These are phyloP conservation scores for Popillia japonica DNA, from an alignment of 1,140 invertebrate species.

Conservation along the genomic window DNA sequence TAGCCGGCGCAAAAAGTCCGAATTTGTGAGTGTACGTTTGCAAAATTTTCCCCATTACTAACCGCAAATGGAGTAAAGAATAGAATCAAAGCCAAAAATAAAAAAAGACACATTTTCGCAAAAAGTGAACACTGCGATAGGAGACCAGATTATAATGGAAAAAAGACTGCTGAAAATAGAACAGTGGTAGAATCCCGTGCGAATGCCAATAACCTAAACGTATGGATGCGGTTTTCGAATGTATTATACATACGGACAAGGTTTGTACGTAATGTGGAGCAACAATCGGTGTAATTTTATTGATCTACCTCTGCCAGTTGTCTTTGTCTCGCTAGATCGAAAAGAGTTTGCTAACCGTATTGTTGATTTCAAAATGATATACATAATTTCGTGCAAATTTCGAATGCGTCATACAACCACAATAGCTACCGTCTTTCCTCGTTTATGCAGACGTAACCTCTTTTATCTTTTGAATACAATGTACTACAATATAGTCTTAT, in stretches of 20 bases:
- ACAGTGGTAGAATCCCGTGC: background rate
- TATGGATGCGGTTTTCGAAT: background rate
- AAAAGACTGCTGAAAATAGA: background rate
- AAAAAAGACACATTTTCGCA: background rate
- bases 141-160: background rate
- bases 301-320: background rate
- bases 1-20: background rate
- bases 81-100: background rate
- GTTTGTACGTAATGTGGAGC: background rate
- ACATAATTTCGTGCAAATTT: too few species aligned
- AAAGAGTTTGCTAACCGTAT: too few species aligned
- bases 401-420: too few species aligned
- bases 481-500: too few species aligned
- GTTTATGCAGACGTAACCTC: too few species aligned
- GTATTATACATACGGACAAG: background rate
- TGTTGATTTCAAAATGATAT: too few species aligned
- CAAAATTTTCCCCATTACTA: background rate
- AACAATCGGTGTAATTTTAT: background rate
- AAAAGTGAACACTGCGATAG: background rate
- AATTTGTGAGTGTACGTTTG: background rate
- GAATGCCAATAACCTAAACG: slow-evolving; percentile 9
- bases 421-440: too few species aligned
- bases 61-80: background rate
- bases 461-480: too few species aligned
- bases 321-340: background rate